phyloP scores from a whole-genome alignment of 2,113 vertebrate genomes.

The Aspidoscelis tigris region DNA sequence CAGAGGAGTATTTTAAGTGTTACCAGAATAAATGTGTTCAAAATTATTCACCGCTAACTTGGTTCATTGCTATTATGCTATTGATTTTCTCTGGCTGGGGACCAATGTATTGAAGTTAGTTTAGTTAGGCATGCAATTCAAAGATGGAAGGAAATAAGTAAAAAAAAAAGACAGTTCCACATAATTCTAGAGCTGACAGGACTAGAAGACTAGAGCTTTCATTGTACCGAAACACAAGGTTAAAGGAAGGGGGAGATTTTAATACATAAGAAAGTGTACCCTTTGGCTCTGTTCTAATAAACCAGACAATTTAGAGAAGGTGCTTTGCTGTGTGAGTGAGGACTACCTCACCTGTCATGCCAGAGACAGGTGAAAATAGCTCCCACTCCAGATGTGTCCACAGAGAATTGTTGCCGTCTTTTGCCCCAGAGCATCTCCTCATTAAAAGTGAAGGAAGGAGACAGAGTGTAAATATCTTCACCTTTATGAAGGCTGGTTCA shows the following conservation, averaged over 20 bases:
- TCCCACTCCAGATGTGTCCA: conserved; percentile 37
- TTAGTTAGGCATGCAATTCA: background rate
- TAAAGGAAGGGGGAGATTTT: background rate
- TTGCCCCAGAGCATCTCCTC: conserved; percentile 58
- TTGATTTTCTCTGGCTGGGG: background rate
- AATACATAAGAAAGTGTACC: conserved; percentile 17
- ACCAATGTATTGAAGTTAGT: background rate
- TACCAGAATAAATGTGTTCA: too few species aligned
- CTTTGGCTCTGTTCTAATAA: conserved; percentile 48
- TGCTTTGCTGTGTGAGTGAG: conserved; percentile 26
- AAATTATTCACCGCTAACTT: background rate
- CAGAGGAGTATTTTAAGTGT: background rate
- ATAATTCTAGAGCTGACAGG: background rate
- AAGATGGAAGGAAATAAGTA: background rate
- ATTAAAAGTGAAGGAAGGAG: conserved; percentile 71
- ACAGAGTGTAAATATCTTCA: conserved; percentile 57
- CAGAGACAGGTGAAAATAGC: conserved; percentile 47
- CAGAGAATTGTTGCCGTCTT: conserved; percentile 63
- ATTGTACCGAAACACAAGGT: background rate
- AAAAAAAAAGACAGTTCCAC: background rate
- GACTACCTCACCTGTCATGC: conserved; percentile 34
- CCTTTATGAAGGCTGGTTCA: conserved; percentile 35
- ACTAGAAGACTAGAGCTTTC: background rate
- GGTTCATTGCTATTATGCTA: background rate
- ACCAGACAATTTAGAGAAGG: conserved; percentile 43